Base-by-base conservation (phyloP, 2,888 invertebrate genomes). In the Abscondita cerata region DNA sequence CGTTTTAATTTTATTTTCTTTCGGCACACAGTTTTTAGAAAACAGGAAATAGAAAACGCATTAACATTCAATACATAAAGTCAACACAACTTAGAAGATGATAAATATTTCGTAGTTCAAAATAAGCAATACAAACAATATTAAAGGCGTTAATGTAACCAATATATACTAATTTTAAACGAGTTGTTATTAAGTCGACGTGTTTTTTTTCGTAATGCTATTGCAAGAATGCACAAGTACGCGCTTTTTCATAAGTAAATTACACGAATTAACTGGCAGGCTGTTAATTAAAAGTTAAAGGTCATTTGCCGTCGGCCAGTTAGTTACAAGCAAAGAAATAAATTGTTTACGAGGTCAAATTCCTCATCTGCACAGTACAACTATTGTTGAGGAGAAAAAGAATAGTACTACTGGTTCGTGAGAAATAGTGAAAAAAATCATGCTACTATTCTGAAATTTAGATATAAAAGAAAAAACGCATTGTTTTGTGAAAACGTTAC, bases 221-320 rank as follows among this genome's bases (percentile, higher is more conserved):
- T 25, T 25, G 25, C 25, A 25, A 25, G 25, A 25, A 25, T 6
- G 25, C 25, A n/a, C n/a, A n/a, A n/a, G 41, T 18, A 36, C 44
- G n/a, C n/a, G 6, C 19, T 44, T 44, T 44, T 44, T 44, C 18
- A 44, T 9, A 18, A 18, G 19, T 44, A 40, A n/a, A 15, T 44
- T 44, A 44, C 18, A 11, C 6, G 18, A 44, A 11, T 11, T 44
- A 44, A 44, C 18, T 44, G 44, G 44, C 8, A 44, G 9, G 44
- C 18, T 19, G 44, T 44, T 44, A 44, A 44, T 25, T 52, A 34
- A 34, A 52, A 19, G 52, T 52, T 25, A 52, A 52, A 52, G 52
- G 52, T 52, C 25, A 40, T 52, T 52, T 52, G 16, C 38, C 38
- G n/a, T 6, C 1, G 11, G 52, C 5, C 13, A 6, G 25, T 25